A percentile compares a stretch with the other conserved stretches of the same genome.
phyloP scores from a whole-genome alignment of 2,797 vertebrate species.

The Acomys russatus region DNA sequence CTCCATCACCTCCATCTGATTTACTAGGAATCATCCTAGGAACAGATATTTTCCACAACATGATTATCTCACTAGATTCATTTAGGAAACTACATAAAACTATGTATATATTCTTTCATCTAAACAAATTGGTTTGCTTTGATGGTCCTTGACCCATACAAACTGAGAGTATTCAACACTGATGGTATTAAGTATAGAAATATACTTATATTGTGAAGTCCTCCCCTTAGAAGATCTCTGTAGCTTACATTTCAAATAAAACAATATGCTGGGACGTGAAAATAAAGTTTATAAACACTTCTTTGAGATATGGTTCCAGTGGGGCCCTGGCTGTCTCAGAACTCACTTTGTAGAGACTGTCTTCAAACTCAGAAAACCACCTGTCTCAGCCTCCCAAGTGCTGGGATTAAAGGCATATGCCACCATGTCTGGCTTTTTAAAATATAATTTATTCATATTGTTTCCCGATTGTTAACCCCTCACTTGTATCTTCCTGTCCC shows the following conservation, averaged over 20 bases:
- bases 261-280: neutral
- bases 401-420: neutral
- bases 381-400: neutral
- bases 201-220: conserved; percentile 13
- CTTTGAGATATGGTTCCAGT: neutral
- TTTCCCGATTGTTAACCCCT: too few species aligned
- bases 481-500: too few species aligned
- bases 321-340: neutral
- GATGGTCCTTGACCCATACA: neutral
- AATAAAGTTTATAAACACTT: conserved; percentile 29
- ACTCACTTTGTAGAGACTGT: neutral
- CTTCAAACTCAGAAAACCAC: neutral
- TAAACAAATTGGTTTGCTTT: conserved; percentile 53
- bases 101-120: neutral
- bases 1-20: neutral
- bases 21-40: neutral
- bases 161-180: conserved; percentile 17
- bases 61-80: neutral
- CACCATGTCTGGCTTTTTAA: neutral
- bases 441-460: too few species aligned
- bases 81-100: conserved; percentile 48
- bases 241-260: conserved; percentile 44
- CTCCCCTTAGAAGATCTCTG: neutral
- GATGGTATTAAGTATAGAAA: neutral
- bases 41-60: neutral